These are phyloP conservation scores for Malachius bipustulatus DNA, from an alignment of 2,888 invertebrate species.

Conservation along the genomic window DNA sequence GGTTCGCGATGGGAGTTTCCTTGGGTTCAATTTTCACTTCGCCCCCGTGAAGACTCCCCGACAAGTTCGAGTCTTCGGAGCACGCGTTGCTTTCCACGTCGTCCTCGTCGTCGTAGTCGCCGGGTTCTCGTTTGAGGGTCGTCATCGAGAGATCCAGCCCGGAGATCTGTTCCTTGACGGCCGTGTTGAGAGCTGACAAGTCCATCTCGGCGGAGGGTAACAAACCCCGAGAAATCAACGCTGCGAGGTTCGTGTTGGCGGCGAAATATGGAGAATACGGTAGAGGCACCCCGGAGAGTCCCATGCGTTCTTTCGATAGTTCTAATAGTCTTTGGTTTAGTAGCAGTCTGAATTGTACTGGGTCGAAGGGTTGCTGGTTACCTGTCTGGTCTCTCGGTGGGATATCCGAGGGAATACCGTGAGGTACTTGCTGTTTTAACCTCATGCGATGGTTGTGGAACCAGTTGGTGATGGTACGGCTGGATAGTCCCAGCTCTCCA, in stretches of 20 bases:
- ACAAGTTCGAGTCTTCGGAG: slow-evolving; percentile 49
- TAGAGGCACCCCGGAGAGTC: slow-evolving; percentile 62
- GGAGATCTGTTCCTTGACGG: slow-evolving; percentile 66
- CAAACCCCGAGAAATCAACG: slow-evolving; percentile 58
- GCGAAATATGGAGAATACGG: slow-evolving; percentile 69
- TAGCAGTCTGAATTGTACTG: slow-evolving; percentile 79
- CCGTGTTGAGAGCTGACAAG: slow-evolving; percentile 41
- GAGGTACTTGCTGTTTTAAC: slow-evolving; percentile 45
- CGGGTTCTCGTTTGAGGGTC: slow-evolving; percentile 63
- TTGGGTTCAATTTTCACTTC: slow-evolving; percentile 49
- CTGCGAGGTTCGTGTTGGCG: slow-evolving; percentile 63
- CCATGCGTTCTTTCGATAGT: slow-evolving; percentile 74
- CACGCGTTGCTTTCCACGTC: slow-evolving; percentile 66
- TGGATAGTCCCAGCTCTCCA: slow-evolving; percentile 77
- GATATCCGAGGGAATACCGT: slow-evolving; percentile 50
- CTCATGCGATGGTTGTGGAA: slow-evolving; percentile 99
- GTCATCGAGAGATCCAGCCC: slow-evolving; percentile 84
- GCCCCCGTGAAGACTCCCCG: slow-evolving; percentile 41
- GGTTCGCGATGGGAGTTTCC: slow-evolving; percentile 28
- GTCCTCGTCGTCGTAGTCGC: slow-evolving; percentile 69
- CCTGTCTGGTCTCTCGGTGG: slow-evolving; percentile 61
- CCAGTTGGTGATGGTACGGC: slow-evolving; percentile 98
- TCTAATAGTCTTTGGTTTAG: slow-evolving; percentile 82
- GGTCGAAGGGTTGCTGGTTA: slow-evolving; percentile 68
- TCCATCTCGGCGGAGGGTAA: slow-evolving; percentile 49